Evolutionary conservation across 2,888 invertebrate genomes (phyloP).

Genomic region (Allygus modestus): DNA sequence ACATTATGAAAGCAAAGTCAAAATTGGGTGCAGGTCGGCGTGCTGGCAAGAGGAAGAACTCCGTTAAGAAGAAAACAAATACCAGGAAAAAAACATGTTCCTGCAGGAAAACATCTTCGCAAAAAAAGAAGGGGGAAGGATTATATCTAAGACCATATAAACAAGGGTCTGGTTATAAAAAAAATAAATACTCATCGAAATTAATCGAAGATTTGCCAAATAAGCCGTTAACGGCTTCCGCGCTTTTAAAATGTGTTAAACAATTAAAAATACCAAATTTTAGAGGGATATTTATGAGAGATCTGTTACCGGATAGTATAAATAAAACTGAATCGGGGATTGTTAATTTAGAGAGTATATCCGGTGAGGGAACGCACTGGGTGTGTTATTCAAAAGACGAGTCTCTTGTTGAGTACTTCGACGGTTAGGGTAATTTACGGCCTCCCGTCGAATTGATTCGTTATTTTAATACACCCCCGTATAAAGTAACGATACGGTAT

Average conservation of each 20-base stretch:
- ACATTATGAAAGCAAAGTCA: slow-evolving; percentile 27
- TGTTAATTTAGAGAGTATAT: slow-evolving; percentile 25
- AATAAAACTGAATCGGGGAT: background rate
- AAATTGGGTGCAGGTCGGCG: slow-evolving; percentile 17
- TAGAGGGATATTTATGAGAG: slow-evolving; percentile 44
- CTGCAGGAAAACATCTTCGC: background rate
- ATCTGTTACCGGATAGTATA: background rate
- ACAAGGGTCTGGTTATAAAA: slow-evolving; percentile 13
- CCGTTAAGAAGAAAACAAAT: background rate
- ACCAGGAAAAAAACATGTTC: background rate
- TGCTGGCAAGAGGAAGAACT: background rate
- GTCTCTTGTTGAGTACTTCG: slow-evolving; percentile 2
- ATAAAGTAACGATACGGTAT: background rate
- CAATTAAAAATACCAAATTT: slow-evolving; percentile 8
- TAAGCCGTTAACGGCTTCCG: background rate
- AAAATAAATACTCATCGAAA: background rate
- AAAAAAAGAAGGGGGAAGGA: slow-evolving; percentile 5
- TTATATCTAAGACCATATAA: slow-evolving; percentile 17
- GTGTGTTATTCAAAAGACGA: slow-evolving; percentile 15
- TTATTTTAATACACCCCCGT: background rate
- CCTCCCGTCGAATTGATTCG: background rate
- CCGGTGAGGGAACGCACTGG: background rate
- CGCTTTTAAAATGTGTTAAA: slow-evolving; percentile 16
- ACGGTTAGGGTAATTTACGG: slow-evolving; percentile 12
- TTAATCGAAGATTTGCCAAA: background rate